Evolutionary conservation across 2,888 invertebrate species (phyloP).

Genomic region (Drosophila sordidula): DNA sequence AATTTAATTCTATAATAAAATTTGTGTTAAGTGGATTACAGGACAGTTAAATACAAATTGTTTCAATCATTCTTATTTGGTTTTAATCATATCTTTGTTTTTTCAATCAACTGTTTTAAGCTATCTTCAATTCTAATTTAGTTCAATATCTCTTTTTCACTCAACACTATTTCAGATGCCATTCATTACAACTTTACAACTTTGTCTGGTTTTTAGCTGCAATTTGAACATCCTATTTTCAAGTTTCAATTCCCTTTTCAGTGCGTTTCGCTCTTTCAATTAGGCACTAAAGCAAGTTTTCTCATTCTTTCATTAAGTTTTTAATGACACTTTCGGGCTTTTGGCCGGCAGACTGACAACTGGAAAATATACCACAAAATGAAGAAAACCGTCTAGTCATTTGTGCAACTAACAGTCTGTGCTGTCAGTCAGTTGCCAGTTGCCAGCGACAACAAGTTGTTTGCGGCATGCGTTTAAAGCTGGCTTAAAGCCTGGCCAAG

Average conservation of each 20-base stretch:
- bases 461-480: conserved; percentile 24
- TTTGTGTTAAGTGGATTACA: too few relatives aligned
- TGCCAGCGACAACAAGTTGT: conserved; percentile 43
- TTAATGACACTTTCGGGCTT: conserved; percentile 7
- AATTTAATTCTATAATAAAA: too few relatives aligned
- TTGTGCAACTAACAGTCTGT: conserved; percentile 13
- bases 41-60: too few relatives aligned
- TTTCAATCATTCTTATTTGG: neutral
- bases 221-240: neutral
- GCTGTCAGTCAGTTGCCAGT: conserved; percentile 30
- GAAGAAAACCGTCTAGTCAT: conserved; percentile 4
- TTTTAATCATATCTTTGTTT: too few relatives aligned
- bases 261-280: neutral
- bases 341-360: neutral
- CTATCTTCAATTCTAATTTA: neutral
- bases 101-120: neutral
- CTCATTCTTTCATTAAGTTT: neutral
- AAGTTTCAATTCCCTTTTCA: neutral
- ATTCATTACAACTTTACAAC: too few relatives aligned
- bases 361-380: conserved; percentile 7
- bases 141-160: neutral
- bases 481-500: conserved; percentile 8
- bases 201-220: neutral
- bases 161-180: neutral
- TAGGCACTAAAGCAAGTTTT: neutral